Evolutionary conservation across 2,888 invertebrate species (phyloP).

Genomic region (Teleiodes luculella): DNA sequence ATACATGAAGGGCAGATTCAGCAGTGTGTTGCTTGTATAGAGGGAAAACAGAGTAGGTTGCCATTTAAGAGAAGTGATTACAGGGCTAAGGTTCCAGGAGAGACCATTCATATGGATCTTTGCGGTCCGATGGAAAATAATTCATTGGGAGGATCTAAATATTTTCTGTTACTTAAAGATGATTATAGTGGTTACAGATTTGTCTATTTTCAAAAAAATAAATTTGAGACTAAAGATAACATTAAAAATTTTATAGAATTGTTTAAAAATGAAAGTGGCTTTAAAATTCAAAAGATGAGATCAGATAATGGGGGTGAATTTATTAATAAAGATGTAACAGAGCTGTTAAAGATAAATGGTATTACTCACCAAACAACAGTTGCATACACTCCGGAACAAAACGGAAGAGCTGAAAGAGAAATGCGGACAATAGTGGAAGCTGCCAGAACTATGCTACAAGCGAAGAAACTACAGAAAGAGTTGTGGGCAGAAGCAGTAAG

Average conservation of each 20-base stretch:
- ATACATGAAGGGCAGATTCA: not conserved
- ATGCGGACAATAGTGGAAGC: slow-evolving; percentile 17
- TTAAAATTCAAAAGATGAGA: not conserved
- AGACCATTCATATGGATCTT: not conserved
- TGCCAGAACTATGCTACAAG: slow-evolving; percentile 15
- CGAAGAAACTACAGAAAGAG: slow-evolving; percentile 2
- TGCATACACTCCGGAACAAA: slow-evolving; percentile 16
- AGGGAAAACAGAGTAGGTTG: not conserved
- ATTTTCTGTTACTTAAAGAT: slow-evolving; percentile 21
- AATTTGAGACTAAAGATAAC: slow-evolving; percentile 13
- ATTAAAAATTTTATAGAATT: slow-evolving; percentile 1
- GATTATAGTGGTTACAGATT: slow-evolving; percentile 19
- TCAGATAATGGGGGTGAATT: slow-evolving; percentile 2
- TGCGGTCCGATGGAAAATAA: slow-evolving; percentile 17
- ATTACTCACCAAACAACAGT: not conserved
- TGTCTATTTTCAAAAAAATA: slow-evolving; percentile 21
- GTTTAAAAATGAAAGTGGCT: not conserved
- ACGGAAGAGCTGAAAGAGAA: slow-evolving; percentile 17
- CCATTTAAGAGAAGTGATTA: not conserved
- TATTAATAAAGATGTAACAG: not conserved
- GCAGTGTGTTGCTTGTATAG: not conserved
- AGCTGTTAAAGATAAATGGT: not conserved
- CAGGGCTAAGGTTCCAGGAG: not conserved
- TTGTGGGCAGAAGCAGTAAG: slow-evolving; percentile 19
- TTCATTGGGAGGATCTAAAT: slow-evolving; percentile 22